phyloP scores from a whole-genome alignment of 2,113 vertebrate genomes.

The Aegithalos caudatus region DNA sequence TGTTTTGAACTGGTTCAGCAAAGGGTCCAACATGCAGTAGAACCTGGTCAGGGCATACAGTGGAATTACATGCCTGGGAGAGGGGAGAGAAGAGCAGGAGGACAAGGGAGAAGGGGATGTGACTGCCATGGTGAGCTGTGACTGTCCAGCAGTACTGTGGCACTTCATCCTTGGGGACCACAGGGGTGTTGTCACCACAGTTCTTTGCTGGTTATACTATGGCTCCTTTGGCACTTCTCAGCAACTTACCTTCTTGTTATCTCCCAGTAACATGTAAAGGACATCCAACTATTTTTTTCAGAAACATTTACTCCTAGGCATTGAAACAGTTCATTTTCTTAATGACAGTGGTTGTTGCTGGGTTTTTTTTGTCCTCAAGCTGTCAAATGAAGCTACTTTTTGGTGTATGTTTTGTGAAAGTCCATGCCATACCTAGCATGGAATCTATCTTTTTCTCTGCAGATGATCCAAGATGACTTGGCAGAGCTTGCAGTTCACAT shows the following conservation, averaged over 20 bases:
- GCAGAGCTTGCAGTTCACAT: conserved; percentile 78
- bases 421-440: background rate
- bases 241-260: background rate
- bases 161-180: background rate
- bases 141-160: background rate
- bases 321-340: background rate
- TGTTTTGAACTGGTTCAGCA: background rate
- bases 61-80: background rate
- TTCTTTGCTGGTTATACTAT: background rate
- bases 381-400: background rate
- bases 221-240: background rate
- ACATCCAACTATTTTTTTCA: background rate
- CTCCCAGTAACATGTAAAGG: background rate
- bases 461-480: conserved; percentile 86
- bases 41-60: background rate
- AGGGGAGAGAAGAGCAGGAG: background rate
- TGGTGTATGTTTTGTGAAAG: background rate
- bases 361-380: background rate
- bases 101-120: background rate
- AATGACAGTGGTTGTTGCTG: background rate
- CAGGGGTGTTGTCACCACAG: background rate
- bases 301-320: background rate
- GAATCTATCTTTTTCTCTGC: background rate
- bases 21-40: background rate
- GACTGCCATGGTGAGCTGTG: background rate